These are phyloP conservation scores for Lycorma delicatula DNA, from an alignment of 1,140 invertebrate genomes.

Conservation along the genomic window DNA sequence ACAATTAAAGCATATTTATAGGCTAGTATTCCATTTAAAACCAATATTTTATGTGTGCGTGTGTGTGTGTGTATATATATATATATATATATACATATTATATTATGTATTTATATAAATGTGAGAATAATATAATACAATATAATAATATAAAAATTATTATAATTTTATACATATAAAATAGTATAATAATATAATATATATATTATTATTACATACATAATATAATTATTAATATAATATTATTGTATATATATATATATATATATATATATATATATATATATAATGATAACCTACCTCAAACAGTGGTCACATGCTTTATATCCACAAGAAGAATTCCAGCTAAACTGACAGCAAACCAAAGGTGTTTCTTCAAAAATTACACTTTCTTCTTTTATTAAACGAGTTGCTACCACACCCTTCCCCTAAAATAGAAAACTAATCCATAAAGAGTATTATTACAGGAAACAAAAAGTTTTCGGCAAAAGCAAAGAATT, in stretches of 20 bases:
- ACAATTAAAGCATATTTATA: too few species aligned
- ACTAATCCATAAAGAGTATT: neutral
- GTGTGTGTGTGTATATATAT: too few species aligned
- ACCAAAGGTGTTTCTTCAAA: conserved; percentile 83
- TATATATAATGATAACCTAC: conserved; percentile 33
- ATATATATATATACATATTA: neutral
- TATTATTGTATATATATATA: neutral
- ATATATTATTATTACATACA: neutral
- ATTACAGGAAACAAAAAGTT: neutral
- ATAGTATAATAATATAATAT: neutral
- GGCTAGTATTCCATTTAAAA: too few species aligned
- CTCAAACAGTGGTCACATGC: conserved; percentile 88
- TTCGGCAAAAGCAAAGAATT: neutral
- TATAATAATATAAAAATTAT: neutral
- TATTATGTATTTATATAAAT: neutral
- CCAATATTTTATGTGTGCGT: too few species aligned
- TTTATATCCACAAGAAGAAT: conserved; percentile 74
- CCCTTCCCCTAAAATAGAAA: conserved; percentile 65
- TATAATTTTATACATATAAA: neutral
- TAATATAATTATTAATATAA: neutral
- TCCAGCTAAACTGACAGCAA: conserved; percentile 89
- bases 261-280: neutral
- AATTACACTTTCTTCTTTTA: conserved; percentile 67
- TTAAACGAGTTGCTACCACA: conserved; percentile 63
- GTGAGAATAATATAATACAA: neutral